Base-by-base conservation (phyloP, 2,113 vertebrate species). In the Macrotus californicus region DNA sequence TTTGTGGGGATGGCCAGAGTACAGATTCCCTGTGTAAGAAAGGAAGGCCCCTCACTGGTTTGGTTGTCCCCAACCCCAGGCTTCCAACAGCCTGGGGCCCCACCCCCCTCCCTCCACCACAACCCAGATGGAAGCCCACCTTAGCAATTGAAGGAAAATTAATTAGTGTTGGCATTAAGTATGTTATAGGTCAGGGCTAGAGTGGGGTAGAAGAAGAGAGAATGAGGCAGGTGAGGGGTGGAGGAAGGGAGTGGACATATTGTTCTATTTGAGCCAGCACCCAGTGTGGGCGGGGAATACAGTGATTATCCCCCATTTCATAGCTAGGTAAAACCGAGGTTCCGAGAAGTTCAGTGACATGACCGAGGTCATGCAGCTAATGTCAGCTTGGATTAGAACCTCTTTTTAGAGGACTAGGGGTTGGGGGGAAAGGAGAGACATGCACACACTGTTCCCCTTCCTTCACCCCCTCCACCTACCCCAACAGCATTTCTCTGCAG, bases 111-210 rank as follows among this genome's bases (percentile, higher is more conserved):
- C 83, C 15, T 59, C n/a, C 31, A 34, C 70, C 52, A 81, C 95
- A 31, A 64, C 64, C 83, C 80, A 85, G 94, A 97, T 97, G 96
- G 96, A 85, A 98, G 97, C 92, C 97, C 93, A 96, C 97, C 93
- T 97, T 89, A 97, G 95, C 85, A 12, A 13, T 89, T 84, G 81
- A 95, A 96, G 96, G 92, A 97, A 96, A 95, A 98, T 97, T 97
- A 98, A 98, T 98, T 97, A 97, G 97, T 72, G 92, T 97, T 97
- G 94, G 92, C 97, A 95, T 97, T 97, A 98, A 97, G 98, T 94
- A 97, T 97, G 97, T 94, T 93, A 93, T 64, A 79, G 96, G 96
- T 94, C 61, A 94, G 96, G 94, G 64, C 97, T 83, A 16, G 67
- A 29, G 36, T 77, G 73, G 48, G 64, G 9, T 29, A 77, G 70